phyloP scores from a whole-genome alignment of 2,888 invertebrate species.

The Melanchra persicariae region DNA sequence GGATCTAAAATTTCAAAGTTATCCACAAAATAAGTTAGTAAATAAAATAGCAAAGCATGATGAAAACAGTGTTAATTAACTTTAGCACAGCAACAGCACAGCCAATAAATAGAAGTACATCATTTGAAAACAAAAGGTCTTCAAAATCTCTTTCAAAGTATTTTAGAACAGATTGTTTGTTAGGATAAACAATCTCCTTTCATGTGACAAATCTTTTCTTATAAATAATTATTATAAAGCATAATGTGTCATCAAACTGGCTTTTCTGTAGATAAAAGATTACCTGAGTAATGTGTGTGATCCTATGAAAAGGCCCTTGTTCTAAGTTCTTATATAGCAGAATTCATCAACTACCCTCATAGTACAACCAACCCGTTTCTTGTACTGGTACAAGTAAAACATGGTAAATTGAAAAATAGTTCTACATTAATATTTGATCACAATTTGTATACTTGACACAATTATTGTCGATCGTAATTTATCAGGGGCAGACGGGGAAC shows the following conservation, averaged over 20 bases:
- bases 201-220: background rate
- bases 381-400: background rate
- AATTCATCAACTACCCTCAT: background rate
- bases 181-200: too few species aligned
- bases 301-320: background rate
- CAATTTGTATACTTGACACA: slow-evolving; percentile 9
- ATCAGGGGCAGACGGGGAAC: background rate
- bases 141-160: background rate
- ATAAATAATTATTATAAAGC: too few species aligned
- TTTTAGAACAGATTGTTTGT: background rate
- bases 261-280: background rate
- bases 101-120: background rate
- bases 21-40: background rate
- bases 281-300: background rate
- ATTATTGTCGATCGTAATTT: slow-evolving; percentile 22
- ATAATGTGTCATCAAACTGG: too few species aligned
- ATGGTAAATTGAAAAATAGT: background rate
- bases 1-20: background rate
- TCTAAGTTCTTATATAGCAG: background rate
- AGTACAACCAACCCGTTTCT: too few species aligned
- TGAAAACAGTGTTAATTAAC: background rate
- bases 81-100: slow-evolving; percentile 43
- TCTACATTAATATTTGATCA: background rate
- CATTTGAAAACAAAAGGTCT: background rate
- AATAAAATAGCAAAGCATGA: background rate